A percentile compares a stretch with the other conserved stretches of the same genome.
These are phyloP conservation scores for Hypomecis atomaria DNA, from an alignment of 2,888 invertebrate species.

Conservation along the genomic window DNA sequence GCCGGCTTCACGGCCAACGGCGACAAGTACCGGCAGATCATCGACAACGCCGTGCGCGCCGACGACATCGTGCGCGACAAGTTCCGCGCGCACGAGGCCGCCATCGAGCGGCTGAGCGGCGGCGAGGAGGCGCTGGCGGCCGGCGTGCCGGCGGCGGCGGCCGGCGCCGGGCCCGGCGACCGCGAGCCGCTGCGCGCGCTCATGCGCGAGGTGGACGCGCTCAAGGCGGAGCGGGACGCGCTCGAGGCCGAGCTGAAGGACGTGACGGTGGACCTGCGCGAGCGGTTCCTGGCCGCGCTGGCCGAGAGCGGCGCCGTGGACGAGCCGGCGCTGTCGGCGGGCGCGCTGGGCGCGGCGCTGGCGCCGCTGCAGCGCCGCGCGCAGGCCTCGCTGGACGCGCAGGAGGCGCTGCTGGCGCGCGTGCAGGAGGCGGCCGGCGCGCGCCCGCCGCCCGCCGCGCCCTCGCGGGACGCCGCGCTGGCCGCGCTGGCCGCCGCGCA, in stretches of 20 bases:
- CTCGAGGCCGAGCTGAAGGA: constrained; percentile 90
- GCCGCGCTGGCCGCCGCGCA: constrained; percentile 95
- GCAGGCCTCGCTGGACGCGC: constrained; percentile 87
- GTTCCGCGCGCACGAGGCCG: constrained; percentile 90
- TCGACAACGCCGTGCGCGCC: constrained; percentile 93
- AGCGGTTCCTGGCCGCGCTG: constrained; percentile 76
- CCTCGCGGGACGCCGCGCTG: constrained; percentile 90
- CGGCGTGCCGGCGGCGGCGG: constrained; percentile 88
- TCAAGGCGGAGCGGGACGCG: constrained; percentile 94
- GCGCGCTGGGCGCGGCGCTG: constrained; percentile 90
- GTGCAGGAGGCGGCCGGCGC: constrained; percentile 63
- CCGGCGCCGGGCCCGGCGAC: constrained; percentile 73
- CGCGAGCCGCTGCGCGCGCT: constrained; percentile 86
- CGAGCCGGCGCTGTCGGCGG: constrained; percentile 93
- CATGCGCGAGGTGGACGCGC: constrained; percentile 91
- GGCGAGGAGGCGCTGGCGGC: constrained; percentile 88
- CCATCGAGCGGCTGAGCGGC: constrained; percentile 92
- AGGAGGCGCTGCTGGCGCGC: constrained; percentile 86
- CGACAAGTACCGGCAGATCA: constrained; percentile 96
- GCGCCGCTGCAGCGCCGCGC: constrained; percentile 86
- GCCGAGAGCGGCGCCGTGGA: constrained; percentile 91
- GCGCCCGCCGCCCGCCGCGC: constrained; percentile 87
- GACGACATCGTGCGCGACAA: constrained; percentile 95
- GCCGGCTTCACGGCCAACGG: constrained; percentile 94
- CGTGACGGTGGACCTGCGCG: constrained; percentile 86